These are phyloP conservation scores for Podabrus alpinus DNA, from an alignment of 2,888 invertebrate species.

Conservation along the genomic window DNA sequence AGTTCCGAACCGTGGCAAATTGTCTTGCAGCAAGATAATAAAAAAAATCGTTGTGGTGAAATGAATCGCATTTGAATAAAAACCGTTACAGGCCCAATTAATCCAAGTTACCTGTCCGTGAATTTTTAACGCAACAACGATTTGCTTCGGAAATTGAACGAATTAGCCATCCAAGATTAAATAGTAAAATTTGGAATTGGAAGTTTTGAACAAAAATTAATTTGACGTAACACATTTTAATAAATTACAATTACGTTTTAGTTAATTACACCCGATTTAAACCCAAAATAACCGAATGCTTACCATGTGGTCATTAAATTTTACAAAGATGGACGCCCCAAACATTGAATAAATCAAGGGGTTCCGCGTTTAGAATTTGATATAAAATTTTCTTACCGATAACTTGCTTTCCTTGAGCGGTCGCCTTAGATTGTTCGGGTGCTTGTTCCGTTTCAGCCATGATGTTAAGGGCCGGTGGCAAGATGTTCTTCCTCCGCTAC, in stretches of 20 bases:
- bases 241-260: neutral
- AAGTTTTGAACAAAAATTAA: neutral
- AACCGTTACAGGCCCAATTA: neutral
- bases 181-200: neutral
- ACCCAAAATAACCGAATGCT: neutral
- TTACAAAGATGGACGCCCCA: slow-evolving; percentile 12
- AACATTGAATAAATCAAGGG: slow-evolving; percentile 1
- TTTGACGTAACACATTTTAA: neutral
- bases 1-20: neutral
- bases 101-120: neutral
- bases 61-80: neutral
- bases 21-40: neutral
- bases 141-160: neutral
- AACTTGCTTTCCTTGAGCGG: slow-evolving; percentile 82
- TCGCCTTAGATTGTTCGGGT: slow-evolving; percentile 59
- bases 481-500: slow-evolving; percentile 79
- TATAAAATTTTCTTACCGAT: slow-evolving; percentile 69
- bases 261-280: neutral
- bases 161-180: neutral
- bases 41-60: neutral
- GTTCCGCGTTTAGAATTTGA: neutral
- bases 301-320: slow-evolving; percentile 10
- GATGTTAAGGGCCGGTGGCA: slow-evolving; percentile 78
- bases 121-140: neutral
- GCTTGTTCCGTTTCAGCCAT: slow-evolving; percentile 92